Conservation (phyloP, 2,888 invertebrate genomes). For the Phymatocera aterrima region DNA sequence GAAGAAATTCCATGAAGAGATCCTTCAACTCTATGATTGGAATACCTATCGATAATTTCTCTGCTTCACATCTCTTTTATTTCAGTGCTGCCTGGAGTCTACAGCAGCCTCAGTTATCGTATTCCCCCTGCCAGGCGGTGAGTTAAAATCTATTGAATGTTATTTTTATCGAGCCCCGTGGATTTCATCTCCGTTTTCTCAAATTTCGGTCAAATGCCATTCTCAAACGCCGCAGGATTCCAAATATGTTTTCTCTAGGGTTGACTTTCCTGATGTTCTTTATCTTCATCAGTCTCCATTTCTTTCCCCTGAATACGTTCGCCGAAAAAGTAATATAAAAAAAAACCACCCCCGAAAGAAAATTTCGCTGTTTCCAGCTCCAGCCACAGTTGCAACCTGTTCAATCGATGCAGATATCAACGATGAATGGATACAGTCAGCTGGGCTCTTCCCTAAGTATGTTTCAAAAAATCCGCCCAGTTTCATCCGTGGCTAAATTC, state of each 20-base stretch:
- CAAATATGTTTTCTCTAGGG: no score
- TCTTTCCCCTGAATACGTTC: no score
- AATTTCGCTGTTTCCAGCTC: slow-evolving; percentile 57
- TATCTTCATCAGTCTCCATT: no score
- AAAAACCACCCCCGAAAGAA: background rate
- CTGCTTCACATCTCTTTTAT: slow-evolving; percentile 30
- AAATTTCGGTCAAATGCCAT: slow-evolving; percentile 8
- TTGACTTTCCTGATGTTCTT: no score
- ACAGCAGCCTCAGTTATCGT: slow-evolving; percentile 72
- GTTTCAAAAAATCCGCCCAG: slow-evolving; percentile 56
- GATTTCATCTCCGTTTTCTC: slow-evolving; percentile 21
- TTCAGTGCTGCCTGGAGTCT: slow-evolving; percentile 70
- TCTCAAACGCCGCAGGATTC: no score
- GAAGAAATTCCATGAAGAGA: no score
- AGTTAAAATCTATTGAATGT: slow-evolving; percentile 45
- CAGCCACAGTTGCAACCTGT: slow-evolving; percentile 73
- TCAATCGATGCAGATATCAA: slow-evolving; percentile 73
- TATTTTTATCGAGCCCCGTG: background rate
- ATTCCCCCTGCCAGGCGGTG: slow-evolving; percentile 72
- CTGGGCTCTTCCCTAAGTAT: slow-evolving; percentile 73
- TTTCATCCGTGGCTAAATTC: slow-evolving; percentile 65
- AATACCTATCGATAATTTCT: no score
- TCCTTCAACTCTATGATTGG: no score
- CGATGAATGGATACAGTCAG: slow-evolving; percentile 75
- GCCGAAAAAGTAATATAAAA: no score